A percentile compares a stretch with the other conserved stretches of the same genome.
Evolutionary conservation across 2,797 vertebrate species (phyloP).

Genomic region (Mormyrops boulengeri): DNA sequence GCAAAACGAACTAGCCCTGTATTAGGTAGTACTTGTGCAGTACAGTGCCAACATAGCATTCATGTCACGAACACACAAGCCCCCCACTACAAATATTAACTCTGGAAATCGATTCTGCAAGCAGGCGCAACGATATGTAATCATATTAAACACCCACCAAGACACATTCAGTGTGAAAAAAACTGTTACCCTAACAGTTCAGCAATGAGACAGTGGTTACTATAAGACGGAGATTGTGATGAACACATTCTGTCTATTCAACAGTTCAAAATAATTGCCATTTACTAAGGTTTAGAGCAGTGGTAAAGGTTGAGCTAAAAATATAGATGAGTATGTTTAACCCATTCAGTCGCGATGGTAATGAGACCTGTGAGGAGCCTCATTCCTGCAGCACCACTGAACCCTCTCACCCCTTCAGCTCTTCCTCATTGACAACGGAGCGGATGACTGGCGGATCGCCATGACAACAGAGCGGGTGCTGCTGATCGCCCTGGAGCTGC

Average conservation of each 20-base stretch:
- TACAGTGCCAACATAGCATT: background rate
- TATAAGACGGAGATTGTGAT: background rate
- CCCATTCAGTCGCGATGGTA: background rate
- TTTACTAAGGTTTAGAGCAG: background rate
- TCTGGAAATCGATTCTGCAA: background rate
- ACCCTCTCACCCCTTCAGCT: conserved; percentile 52
- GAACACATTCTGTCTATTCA: background rate
- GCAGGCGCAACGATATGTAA: background rate
- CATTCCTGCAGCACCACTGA: conserved; percentile 30
- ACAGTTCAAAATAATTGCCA: background rate
- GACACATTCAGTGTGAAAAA: background rate
- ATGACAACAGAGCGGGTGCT: conserved; percentile 95
- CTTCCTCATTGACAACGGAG: conserved; percentile 96
- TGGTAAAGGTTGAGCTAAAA: background rate
- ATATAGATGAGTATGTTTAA: background rate
- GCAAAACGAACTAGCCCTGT: conserved; percentile 24
- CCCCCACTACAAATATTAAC: background rate
- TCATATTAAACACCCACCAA: background rate
- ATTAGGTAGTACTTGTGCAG: background rate
- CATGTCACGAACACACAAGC: background rate
- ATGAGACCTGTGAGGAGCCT: background rate
- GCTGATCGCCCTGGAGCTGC: conserved; percentile 89
- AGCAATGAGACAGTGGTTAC: background rate
- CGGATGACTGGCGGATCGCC: conserved; percentile 96
- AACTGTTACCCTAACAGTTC: background rate